Percentiles rank a stretch among this genome's conserved stretches.
These are phyloP conservation scores for Gryllus longicercus DNA, from an alignment of 2,888 invertebrate species.

Conservation along the genomic window DNA sequence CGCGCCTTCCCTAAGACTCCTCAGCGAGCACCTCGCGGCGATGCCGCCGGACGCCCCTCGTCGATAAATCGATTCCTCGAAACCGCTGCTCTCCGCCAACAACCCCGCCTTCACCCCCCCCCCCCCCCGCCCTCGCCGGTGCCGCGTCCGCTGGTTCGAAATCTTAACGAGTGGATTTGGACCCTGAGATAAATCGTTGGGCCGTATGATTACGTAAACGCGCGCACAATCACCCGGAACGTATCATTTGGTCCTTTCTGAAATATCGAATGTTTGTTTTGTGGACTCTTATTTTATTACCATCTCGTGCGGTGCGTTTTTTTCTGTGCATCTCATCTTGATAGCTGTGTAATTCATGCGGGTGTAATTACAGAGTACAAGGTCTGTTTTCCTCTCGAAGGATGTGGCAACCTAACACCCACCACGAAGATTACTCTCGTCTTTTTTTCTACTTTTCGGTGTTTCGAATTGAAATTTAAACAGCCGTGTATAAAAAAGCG, in stretches of 20 bases:
- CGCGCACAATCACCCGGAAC: background rate
- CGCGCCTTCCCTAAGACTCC: background rate
- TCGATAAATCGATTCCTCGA: background rate
- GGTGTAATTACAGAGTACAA: background rate
- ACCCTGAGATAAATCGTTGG: background rate
- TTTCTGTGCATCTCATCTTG: background rate
- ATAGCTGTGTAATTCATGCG: background rate
- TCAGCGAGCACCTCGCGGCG: background rate
- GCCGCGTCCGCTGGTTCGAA: background rate
- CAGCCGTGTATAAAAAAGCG: background rate
- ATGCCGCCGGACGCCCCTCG: background rate
- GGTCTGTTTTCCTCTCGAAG: background rate
- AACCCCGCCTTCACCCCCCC: too few species aligned
- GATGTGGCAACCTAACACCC: slow-evolving; percentile 17
- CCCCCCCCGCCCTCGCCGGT: too few species aligned
- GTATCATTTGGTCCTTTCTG: background rate
- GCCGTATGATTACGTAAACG: background rate
- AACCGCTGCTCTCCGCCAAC: background rate
- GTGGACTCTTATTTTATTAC: background rate
- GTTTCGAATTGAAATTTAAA: slow-evolving; percentile 17
- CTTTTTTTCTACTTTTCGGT: background rate
- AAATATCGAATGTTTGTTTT: slow-evolving; percentile 17
- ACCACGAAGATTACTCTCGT: too few species aligned
- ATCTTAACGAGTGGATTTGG: background rate
- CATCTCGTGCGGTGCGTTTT: background rate